Percentiles rank a stretch among this genome's conserved stretches.
These are phyloP conservation scores for Eledone cirrhosa DNA, from an alignment of 2,888 invertebrate species.

Conservation along the genomic window DNA sequence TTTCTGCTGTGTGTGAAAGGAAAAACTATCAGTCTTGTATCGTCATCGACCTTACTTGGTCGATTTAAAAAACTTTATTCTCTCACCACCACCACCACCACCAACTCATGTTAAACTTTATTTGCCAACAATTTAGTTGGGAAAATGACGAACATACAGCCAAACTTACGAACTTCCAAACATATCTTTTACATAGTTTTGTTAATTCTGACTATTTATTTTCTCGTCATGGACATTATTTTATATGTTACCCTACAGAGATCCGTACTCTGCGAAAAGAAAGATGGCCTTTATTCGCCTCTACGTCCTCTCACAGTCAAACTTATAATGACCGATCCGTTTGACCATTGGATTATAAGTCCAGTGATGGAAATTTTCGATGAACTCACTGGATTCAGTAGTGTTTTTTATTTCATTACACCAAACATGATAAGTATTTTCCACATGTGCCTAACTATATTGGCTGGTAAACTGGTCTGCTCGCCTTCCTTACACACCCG, in stretches of 20 bases:
- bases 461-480: constrained; percentile 80
- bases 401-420: constrained; percentile 72
- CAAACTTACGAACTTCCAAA: constrained; percentile 25
- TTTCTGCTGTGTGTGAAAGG: no score
- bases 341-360: constrained; percentile 84
- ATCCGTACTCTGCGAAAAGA: constrained; percentile 37
- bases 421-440: constrained; percentile 85
- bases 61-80: no score
- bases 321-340: constrained; percentile 82
- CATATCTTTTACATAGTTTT: constrained; percentile 14
- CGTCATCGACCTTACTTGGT: no score
- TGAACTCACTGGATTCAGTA: constrained; percentile 73
- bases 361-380: constrained; percentile 82
- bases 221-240: constrained; percentile 49
- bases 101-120: no score
- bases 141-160: neutral
- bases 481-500: constrained; percentile 78
- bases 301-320: constrained; percentile 78
- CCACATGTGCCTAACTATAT: constrained; percentile 80
- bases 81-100: no score
- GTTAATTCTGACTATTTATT: constrained; percentile 39
- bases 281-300: constrained; percentile 41
- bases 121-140: neutral
- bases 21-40: no score
- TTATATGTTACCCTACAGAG: constrained; percentile 43